Evolutionary conservation across 1,140 invertebrate species (phyloP).

Genomic region (Habropoda laboriosa): DNA sequence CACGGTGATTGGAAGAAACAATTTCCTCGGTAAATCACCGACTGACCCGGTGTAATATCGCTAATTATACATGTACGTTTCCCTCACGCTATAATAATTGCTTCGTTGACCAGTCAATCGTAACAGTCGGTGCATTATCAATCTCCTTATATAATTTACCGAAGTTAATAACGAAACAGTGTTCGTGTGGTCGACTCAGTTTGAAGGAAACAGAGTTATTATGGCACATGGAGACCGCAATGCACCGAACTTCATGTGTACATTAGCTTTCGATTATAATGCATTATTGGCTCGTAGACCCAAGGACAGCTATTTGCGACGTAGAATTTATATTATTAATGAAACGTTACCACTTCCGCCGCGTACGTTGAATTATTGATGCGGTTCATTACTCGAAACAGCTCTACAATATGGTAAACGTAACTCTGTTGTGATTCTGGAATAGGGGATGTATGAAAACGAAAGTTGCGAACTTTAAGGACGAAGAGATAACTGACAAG

Average conservation of each 20-base stretch:
- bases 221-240: not conserved
- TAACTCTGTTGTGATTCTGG: too few species aligned
- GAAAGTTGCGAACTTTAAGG: too few species aligned
- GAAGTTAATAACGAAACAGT: slow-evolving; percentile 16
- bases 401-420: too few species aligned
- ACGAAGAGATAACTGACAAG: too few species aligned
- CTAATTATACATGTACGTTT: not conserved
- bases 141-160: slow-evolving; percentile 25
- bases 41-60: not conserved
- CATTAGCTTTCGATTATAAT: slow-evolving; percentile 9
- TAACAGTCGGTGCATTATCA: slow-evolving; percentile 6
- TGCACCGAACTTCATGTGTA: not conserved
- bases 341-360: not conserved
- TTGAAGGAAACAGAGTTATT: slow-evolving; percentile 16
- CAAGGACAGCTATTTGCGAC: not conserved
- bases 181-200: not conserved
- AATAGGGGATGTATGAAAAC: too few species aligned
- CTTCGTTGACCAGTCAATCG: slow-evolving; percentile 16
- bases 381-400: not conserved
- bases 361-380: not conserved
- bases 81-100: slow-evolving; percentile 13
- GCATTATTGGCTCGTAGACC: not conserved
- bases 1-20: not conserved
- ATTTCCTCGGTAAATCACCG: not conserved
- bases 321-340: slow-evolving; percentile 30